phyloP scores from a whole-genome alignment of 2,113 vertebrate species.

The Embiotoca jacksoni region DNA sequence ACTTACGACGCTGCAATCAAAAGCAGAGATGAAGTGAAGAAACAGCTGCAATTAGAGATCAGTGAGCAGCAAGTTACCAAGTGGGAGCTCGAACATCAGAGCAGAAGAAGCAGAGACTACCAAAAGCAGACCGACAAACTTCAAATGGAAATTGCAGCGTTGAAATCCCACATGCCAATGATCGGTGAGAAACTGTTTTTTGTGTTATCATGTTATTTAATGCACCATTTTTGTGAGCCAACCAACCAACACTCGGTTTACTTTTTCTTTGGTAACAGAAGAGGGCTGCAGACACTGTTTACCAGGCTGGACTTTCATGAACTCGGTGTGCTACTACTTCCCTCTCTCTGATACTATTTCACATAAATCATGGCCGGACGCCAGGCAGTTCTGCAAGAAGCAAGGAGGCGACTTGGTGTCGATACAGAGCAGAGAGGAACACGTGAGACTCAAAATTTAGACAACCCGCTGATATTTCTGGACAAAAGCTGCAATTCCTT shows the following conservation, averaged over 20 bases:
- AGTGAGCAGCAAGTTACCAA: slow-evolving; percentile 18
- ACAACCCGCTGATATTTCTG: not conserved
- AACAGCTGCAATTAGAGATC: slow-evolving; percentile 39
- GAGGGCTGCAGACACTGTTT: slow-evolving; percentile 77
- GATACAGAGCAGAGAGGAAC: slow-evolving; percentile 66
- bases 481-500: not conserved
- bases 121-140: slow-evolving; percentile 32
- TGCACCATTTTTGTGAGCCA: not conserved
- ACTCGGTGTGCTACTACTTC: slow-evolving; percentile 72
- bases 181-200: slow-evolving; percentile 60
- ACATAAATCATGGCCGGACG: slow-evolving; percentile 58
- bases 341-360: slow-evolving; percentile 23
- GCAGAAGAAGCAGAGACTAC: slow-evolving; percentile 26
- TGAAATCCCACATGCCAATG: slow-evolving; percentile 69
- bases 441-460: slow-evolving; percentile 60
- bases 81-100: slow-evolving; percentile 63
- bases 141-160: slow-evolving; percentile 33
- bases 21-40: slow-evolving; percentile 37
- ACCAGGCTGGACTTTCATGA: slow-evolving; percentile 73
- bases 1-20: slow-evolving; percentile 41
- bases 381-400: slow-evolving; percentile 67
- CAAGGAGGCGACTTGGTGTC: slow-evolving; percentile 66
- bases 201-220: not conserved
- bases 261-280: slow-evolving; percentile 55
- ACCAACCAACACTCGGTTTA: not conserved